Evolutionary conservation across 2,797 vertebrate species (phyloP), one percentile per base, ranked within the genome.

Genomic region (Paramormyrops hopkinsi): DNA sequence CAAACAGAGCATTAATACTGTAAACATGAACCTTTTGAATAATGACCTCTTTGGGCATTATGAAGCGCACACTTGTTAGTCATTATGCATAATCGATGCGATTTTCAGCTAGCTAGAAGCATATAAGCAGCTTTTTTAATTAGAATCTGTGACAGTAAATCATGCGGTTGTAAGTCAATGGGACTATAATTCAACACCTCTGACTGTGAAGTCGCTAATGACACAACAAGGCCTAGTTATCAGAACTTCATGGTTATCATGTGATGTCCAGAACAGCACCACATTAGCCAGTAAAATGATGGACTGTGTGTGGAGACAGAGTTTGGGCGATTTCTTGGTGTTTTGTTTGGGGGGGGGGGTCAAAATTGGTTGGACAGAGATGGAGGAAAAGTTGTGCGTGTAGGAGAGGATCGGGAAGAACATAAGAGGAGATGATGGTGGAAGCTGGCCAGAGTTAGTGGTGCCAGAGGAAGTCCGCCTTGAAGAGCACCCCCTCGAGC

Each of bases 151-250:
- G 85, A 53, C 51, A 56, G 29, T 86, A 56, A 86, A 56, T 41
- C 85, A 54, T 25, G 51, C 22, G 22, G 29, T n/a, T 41, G 37
- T 56, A 53, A 41, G 51, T 33, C 25, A 17, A 37, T 11, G 5
- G 29, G 14, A 86, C 7, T 56, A 51, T 56, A 33, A 33, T 56
- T 37, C 11, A 56, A 51, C 8, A 22, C 33, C 51, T 82, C 25
- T n/a, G 11, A 17, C 54, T 53, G 14, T n/a, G 85, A 86, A 56
- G 85, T 33, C 3, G 1, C 46, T 29, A 89, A 89, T 89, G 91
- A 65, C 91, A 92, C 91, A 96, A 94, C 94, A 93, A 94, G 94
- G 95, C 94, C 95, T 94, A 93, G 95, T 93, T 88, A 94, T 96
- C 94, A 96, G 93, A 94, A 33, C 76, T 50, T 25, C 2, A 2